phyloP scores from a whole-genome alignment of 2,797 vertebrate genomes.

The Naso thynnoides region DNA sequence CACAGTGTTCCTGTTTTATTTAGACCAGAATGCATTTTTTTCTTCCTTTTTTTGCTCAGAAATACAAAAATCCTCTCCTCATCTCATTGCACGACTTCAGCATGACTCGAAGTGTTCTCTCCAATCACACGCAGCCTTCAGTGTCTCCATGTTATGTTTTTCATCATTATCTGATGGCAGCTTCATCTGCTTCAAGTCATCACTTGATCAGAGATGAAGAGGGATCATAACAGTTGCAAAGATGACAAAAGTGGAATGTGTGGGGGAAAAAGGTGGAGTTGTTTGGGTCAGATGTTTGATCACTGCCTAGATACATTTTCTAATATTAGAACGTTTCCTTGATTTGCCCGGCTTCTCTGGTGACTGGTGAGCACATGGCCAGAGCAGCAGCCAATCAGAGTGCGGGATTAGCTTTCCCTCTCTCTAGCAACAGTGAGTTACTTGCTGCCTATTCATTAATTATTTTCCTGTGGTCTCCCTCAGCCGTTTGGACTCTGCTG shows the following conservation, averaged over 20 bases:
- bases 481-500: constrained; percentile 75
- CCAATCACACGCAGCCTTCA: constrained; percentile 51
- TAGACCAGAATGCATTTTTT: background rate
- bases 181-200: constrained; percentile 14
- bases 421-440: constrained; percentile 89
- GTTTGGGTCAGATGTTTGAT: constrained; percentile 79
- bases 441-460: constrained; percentile 86
- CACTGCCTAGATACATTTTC: constrained; percentile 89
- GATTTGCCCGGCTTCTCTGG: constrained; percentile 86
- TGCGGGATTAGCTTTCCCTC: constrained; percentile 81
- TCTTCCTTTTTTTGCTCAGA: constrained; percentile 18
- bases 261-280: constrained; percentile 53
- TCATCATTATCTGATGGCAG: constrained; percentile 22
- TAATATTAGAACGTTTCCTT: constrained; percentile 90
- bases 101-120: constrained; percentile 60
- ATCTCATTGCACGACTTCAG: constrained; percentile 46
- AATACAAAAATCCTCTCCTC: constrained; percentile 45
- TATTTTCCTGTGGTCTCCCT: constrained; percentile 82
- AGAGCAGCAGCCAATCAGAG: constrained; percentile 80
- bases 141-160: constrained; percentile 48
- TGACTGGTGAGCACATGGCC: constrained; percentile 86
- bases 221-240: background rate
- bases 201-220: constrained; percentile 11
- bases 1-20: background rate
- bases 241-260: constrained; percentile 35